Evolutionary conservation across 2,797 vertebrate species (phyloP).

Genomic region (Siniperca undulata): DNA sequence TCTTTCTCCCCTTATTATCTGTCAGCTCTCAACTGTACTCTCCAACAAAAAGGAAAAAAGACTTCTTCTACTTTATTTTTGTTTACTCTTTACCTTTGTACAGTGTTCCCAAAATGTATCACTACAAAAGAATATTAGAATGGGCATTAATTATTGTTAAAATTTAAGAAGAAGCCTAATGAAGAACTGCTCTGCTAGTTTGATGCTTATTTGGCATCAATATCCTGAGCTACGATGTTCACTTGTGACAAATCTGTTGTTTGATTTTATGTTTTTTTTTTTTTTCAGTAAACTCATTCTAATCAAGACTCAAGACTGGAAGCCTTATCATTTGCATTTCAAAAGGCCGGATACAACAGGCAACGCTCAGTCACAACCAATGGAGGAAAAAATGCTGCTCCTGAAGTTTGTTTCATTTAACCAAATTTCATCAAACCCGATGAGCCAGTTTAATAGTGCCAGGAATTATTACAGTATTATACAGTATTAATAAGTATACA

Average conservation of each 20-base stretch:
- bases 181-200: neutral
- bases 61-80: neutral
- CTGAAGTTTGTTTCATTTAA: slow-evolving; percentile 54
- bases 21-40: neutral
- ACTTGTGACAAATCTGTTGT: neutral
- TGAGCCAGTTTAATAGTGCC: slow-evolving; percentile 62
- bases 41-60: neutral
- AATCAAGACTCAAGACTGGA: slow-evolving; percentile 35
- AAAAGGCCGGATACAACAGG: slow-evolving; percentile 53
- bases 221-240: neutral
- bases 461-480: slow-evolving; percentile 37
- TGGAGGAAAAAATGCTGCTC: slow-evolving; percentile 39
- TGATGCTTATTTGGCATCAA: neutral
- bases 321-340: slow-evolving; percentile 67
- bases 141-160: neutral
- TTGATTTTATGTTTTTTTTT: neutral
- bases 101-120: neutral
- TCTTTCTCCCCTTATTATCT: neutral
- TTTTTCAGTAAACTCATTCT: slow-evolving; percentile 17
- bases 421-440: slow-evolving; percentile 70
- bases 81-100: neutral
- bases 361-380: slow-evolving; percentile 36
- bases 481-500: neutral
- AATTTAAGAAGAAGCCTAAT: neutral
- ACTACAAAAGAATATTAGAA: neutral